A percentile compares a stretch with the other conserved stretches of the same genome.
Evolutionary conservation across 2,888 invertebrate species (phyloP).

Genomic region (Xylocampa areola): DNA sequence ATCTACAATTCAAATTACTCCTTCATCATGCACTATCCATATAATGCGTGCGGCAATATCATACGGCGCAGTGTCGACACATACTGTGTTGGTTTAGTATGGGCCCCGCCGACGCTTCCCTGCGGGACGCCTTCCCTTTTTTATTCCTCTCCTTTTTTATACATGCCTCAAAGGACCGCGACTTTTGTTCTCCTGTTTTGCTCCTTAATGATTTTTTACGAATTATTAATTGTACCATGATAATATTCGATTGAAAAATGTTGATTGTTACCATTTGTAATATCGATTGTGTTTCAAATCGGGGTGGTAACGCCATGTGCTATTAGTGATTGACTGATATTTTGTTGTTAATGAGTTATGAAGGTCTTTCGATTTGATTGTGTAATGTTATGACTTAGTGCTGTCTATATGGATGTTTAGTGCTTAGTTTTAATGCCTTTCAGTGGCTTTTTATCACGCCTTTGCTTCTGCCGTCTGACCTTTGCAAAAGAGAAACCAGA

Average conservation of each 20-base stretch:
- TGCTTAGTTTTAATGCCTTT: constrained; percentile 21
- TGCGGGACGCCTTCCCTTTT: constrained; percentile 76
- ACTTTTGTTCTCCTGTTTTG: constrained; percentile 88
- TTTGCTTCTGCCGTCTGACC: constrained; percentile 18
- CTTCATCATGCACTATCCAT: constrained; percentile 44
- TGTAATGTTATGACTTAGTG: constrained; percentile 38
- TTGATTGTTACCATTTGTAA: constrained; percentile 77
- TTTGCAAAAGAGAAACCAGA: constrained; percentile 9
- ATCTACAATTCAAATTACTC: constrained; percentile 32
- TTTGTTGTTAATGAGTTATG: constrained; percentile 51
- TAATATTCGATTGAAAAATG: constrained; percentile 87
- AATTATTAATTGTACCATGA: constrained; percentile 87
- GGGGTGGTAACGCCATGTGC: constrained; percentile 64
- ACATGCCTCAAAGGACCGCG: constrained; percentile 86
- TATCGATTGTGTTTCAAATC: constrained; percentile 62
- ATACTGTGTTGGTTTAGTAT: constrained; percentile 84
- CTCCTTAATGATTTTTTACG: constrained; percentile 88
- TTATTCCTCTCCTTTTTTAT: constrained; percentile 74
- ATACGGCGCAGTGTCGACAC: constrained; percentile 77
- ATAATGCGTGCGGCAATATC: constrained; percentile 63
- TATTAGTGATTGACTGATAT: constrained; percentile 56
- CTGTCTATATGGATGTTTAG: constrained; percentile 19
- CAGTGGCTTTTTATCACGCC: constrained; percentile 25
- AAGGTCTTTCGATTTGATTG: constrained; percentile 40
- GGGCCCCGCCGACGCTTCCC: constrained; percentile 71